These are phyloP conservation scores for Sturnus vulgaris DNA, from an alignment of 2,113 vertebrate species.

Conservation along the genomic window DNA sequence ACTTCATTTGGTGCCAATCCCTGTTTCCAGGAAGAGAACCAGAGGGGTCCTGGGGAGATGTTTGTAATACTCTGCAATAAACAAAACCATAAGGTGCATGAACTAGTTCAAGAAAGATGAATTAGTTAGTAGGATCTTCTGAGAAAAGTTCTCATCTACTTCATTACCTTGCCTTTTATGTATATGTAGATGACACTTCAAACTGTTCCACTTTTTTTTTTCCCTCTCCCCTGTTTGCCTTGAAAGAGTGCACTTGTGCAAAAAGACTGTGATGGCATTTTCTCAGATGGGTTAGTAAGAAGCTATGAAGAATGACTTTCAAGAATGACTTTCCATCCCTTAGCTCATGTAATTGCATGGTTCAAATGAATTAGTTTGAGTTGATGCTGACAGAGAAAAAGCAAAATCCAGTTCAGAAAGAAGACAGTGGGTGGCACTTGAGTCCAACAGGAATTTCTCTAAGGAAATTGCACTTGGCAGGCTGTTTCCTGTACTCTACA, in stretches of 20 bases:
- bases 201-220: background rate
- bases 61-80: slow-evolving; percentile 28
- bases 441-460: background rate
- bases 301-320: background rate
- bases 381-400: background rate
- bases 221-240: background rate
- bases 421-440: background rate
- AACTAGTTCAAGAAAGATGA: slow-evolving; percentile 60
- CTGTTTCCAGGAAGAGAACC: slow-evolving; percentile 10
- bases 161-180: slow-evolving; percentile 24
- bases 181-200: background rate
- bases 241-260: background rate
- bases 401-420: background rate
- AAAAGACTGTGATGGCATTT: slow-evolving; percentile 8
- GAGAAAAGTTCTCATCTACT: background rate
- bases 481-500: background rate
- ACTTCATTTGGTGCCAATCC: slow-evolving; percentile 19
- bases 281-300: background rate
- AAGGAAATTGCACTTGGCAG: background rate
- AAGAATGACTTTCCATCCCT: background rate
- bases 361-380: background rate
- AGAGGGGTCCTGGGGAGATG: background rate
- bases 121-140: slow-evolving; percentile 10
- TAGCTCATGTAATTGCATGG: background rate
- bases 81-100: slow-evolving; percentile 55